Conservation (phyloP, 1,140 invertebrate species). For the Pogonomyrmex californicus region DNA sequence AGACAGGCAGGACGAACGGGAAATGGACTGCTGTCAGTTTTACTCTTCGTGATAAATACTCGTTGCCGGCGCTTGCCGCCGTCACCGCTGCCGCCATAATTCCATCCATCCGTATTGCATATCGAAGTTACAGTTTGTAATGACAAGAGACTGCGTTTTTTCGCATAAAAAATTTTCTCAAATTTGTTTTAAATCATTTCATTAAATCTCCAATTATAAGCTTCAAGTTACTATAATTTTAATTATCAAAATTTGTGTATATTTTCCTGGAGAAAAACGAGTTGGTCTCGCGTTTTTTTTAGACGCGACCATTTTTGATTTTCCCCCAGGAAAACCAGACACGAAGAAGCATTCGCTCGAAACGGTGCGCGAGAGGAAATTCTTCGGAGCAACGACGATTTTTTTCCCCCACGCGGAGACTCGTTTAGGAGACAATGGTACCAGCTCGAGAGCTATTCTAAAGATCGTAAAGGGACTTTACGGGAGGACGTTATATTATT, state of each 20-base stretch:
- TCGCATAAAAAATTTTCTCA: neutral
- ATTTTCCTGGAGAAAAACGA: neutral
- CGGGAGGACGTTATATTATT: slow-evolving; percentile 74
- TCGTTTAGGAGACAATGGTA: slow-evolving; percentile 39
- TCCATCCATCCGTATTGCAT: slow-evolving; percentile 60
- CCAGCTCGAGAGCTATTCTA: neutral
- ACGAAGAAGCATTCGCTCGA: neutral
- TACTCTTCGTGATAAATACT: slow-evolving; percentile 85
- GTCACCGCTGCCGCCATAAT: slow-evolving; percentile 62
- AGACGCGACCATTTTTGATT: neutral
- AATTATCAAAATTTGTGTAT: neutral
- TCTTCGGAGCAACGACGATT: neutral
- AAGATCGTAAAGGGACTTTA: slow-evolving; percentile 69
- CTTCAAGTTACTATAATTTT: neutral
- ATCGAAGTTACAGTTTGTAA: slow-evolving; percentile 47
- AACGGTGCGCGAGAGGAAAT: neutral
- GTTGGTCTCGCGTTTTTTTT: neutral
- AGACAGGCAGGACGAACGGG: slow-evolving; percentile 85
- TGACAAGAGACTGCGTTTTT: neutral
- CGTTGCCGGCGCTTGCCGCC: slow-evolving; percentile 50
- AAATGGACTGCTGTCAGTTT: slow-evolving; percentile 87
- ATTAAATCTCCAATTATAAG: neutral
- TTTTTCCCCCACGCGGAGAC: slow-evolving; percentile 1
- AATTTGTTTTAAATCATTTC: neutral
- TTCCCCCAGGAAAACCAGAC: neutral